Evolutionary conservation across 2,797 vertebrate genomes (phyloP).

Genomic region (Acridotheres tristis): DNA sequence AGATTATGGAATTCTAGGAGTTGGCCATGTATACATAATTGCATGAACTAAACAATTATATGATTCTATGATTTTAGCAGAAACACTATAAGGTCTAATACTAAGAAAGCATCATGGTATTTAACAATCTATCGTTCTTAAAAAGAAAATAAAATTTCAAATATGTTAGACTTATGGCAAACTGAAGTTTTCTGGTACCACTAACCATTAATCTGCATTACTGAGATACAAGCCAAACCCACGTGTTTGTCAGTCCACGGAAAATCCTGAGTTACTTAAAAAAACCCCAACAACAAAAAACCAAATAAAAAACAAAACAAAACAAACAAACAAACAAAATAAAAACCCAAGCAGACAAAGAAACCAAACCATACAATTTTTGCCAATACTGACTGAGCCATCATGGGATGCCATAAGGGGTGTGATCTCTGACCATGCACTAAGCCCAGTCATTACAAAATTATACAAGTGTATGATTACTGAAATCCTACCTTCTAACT

Average conservation of each 20-base stretch:
- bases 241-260: not conserved
- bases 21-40: not conserved
- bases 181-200: not conserved
- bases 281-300: not conserved
- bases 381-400: not conserved
- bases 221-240: not conserved
- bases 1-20: constrained; percentile 1
- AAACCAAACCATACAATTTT: not conserved
- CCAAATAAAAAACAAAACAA: fast-evolving
- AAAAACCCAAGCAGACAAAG: not conserved
- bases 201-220: not conserved
- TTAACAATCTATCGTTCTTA: not conserved
- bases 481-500: not conserved
- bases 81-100: not conserved
- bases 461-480: not conserved
- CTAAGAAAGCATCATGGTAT: not conserved
- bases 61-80: not conserved
- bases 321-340: no score
- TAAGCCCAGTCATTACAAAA: not conserved
- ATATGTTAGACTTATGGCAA: not conserved
- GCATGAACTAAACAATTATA: not conserved
- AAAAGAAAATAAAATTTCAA: constrained; percentile 29
- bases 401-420: not conserved
- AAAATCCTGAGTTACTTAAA: not conserved
- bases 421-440: not conserved